Base-by-base conservation (phyloP, 2,113 vertebrate species). In the Fulmarus glacialis region DNA sequence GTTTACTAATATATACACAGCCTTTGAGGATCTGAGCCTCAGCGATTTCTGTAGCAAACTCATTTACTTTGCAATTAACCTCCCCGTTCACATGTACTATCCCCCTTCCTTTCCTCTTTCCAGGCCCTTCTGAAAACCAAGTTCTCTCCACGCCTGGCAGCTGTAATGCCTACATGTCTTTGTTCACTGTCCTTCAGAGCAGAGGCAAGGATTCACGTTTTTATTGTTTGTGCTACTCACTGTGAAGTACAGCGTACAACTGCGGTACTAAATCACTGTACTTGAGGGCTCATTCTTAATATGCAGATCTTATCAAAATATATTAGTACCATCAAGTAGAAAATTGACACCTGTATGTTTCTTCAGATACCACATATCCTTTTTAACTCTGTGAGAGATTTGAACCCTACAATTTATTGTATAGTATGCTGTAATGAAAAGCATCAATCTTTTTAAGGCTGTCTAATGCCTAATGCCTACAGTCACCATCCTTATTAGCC, bases 261-360 rank as follows among this genome's bases (percentile, higher is more conserved):
- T 82, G 72, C 24, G 14, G 55, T 26, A 71, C 60, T 93, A 93
- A 97, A 93, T 94, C 86, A 83, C 43, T 26, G 18, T 67, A 88
- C 79, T 89, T 83, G 75, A 83, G 38, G 32, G 47, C 42, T 90
- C 30, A 30, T 71, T 96, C 80, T 87, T 78, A 93, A 95, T 89
- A 97, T 95, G 90, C 59, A 97, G 90, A 96, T 90, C 83, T 93
- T 96, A 96, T 95, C 86, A 94, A 96, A 92, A 95, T 89, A 56
- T 89, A 95, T 89, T 92, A 92, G 86, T 38, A 89, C 22, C 42
- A 87, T 73, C 72, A 79, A 94, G 68, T 11, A 89, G 59, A 78
- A 97, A 95, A 97, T 74, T 90, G 90, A 90, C 63, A 92, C 52
- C 50, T 86, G 68, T 83, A 36, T 63, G 63, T 78, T 96, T 87